These are phyloP conservation scores for Agrilus cyanescens DNA, from an alignment of 2,888 invertebrate species.

Conservation along the genomic window DNA sequence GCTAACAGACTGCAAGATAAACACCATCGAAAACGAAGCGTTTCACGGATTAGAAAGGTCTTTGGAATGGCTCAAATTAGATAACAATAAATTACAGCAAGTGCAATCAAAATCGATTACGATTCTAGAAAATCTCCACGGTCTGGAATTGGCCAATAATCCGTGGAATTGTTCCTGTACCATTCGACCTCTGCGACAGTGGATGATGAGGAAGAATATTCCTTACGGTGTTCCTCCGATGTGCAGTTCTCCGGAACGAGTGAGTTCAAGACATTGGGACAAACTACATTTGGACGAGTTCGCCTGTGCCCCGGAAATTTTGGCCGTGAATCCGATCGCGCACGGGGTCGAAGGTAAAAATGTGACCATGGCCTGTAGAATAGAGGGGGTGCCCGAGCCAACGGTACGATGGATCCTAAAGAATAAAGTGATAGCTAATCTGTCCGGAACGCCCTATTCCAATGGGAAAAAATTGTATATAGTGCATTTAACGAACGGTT, in stretches of 20 bases:
- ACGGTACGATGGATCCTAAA: conserved; percentile 60
- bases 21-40: conserved; percentile 54
- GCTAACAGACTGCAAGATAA: conserved; percentile 59
- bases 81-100: conserved; percentile 59
- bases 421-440: conserved; percentile 57
- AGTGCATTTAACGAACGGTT: conserved; percentile 52
- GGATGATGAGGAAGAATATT: conserved; percentile 69
- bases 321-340: conserved; percentile 45
- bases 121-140: conserved; percentile 56
- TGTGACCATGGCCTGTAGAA: conserved; percentile 59
- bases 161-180: conserved; percentile 76
- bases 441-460: conserved; percentile 36
- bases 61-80: conserved; percentile 65
- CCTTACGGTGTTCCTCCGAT: conserved; percentile 60
- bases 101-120: conserved; percentile 56
- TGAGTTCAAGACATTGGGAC: conserved; percentile 60
- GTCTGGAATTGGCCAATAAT: conserved; percentile 64
- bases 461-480: conserved; percentile 51
- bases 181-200: conserved; percentile 59
- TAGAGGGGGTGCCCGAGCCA: conserved; percentile 60
- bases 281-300: conserved; percentile 66
- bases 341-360: conserved; percentile 60
- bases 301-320: conserved; percentile 63
- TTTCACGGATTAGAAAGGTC: conserved; percentile 62
- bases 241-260: conserved; percentile 53